Base-by-base conservation (phyloP, 2,888 invertebrate genomes). In the Cheilosia impressa region DNA sequence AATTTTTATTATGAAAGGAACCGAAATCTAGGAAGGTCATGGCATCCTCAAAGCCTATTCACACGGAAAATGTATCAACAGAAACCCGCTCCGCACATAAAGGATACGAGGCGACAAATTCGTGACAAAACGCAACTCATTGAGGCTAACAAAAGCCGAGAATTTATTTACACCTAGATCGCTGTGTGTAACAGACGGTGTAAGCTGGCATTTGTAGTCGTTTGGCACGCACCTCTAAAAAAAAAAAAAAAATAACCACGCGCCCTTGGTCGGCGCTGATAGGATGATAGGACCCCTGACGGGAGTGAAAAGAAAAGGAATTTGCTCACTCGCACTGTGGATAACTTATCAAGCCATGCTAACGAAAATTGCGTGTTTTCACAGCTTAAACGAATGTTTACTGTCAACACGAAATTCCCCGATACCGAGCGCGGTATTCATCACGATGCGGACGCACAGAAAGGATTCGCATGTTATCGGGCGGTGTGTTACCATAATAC, bases 311-410 rank as follows among this genome's bases (percentile, higher is more conserved):
- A 78, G 55, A 62, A 57, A 27, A 50, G 22, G 15, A 53, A 60
- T 68, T 68, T 53, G 52, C 52, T 53, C 65, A 27, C 57, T 66
- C 47, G 34, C 45, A 17, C 43, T 45, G 24, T 15, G 45, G 80
- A 73, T 68, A 73, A 73, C 80, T 80, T 80, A 73, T 80, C 79
- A 79, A 52, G 65, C 50, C 71, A 79, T 73, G 81, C 76, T 72
- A 81, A 77, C 76, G 79, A 85, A 77, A 81, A 85, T 85, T 81
- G 85, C 85, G 85, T 85, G 85, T 85, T 85, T 85, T 85, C 81
- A 85, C 85, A 85, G 85, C 85, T 85, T 85, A 85, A 85, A 85
- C 81, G 85, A 85, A 85, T 85, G 85, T 85, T 85, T 85, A 85
- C 85, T 85, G 85, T 85, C 85, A 85, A 85, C 85, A 85, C 81